Base-by-base conservation (phyloP, 2,113 vertebrate species). In the Oncorhynchus tshawytscha region DNA sequence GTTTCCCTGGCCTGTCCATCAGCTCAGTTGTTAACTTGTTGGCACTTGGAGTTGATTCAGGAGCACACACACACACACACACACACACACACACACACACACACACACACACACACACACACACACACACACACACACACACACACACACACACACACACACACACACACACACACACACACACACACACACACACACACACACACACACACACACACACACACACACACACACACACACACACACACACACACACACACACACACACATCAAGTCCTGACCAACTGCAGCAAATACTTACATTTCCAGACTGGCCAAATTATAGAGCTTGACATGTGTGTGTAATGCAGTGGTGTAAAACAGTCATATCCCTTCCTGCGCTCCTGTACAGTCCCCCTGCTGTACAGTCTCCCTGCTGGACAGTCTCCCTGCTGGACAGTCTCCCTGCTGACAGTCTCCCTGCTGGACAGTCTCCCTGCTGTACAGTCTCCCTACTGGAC, bases 21-120 rank as follows among this genome's bases (percentile, higher is more conserved):
- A 84, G 84, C 86, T 87, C 89, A 90, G 86, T 88, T 90, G 91
- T 87, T 90, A 87, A 82, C 79, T 80, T 67, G 62, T 51, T 80
- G 84, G 31, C 25, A 82, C 76, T 78, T 85, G 86, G 85, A 78
- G 79, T 85, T 90, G 88, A 90, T 71, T 84, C 80, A 51, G 76
- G 81, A 91, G 85, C 88, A 27, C 72, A 66, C 62, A 66, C 34
- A 51, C 18, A 34, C 62, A 49, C 72, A 66, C 62, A 66, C 34
- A 66, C 18, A 34, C 62, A 49, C 72, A 66, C 62, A 66, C 34
- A 66, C 18, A 27, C 27, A 27, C 27, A 27, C 27, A 27, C 27
- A 27, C 27, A 27, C 72, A 72, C 81, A 78, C 76, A 80, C 78
- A 78, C 13, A 13, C 49, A 3, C 49, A 13, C 49, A 15, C 9